Conservation (phyloP, 2,888 invertebrate species). For the Hirtodrosophila duncani region DNA sequence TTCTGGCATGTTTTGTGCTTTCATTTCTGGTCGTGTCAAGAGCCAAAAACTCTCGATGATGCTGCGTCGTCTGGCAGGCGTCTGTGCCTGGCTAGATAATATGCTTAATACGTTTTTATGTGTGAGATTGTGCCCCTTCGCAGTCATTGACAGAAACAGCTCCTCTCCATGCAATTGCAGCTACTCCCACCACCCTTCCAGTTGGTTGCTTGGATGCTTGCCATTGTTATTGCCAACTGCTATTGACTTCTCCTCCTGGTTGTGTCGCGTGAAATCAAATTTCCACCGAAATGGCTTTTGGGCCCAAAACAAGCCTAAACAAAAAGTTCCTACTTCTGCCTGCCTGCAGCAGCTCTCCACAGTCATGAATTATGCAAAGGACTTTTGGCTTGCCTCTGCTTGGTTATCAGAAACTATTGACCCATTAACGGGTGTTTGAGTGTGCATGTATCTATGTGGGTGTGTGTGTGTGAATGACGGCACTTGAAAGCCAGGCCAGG, state of each 20-base stretch:
- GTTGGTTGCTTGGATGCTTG: conserved; percentile 18
- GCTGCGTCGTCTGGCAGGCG: conserved; percentile 56
- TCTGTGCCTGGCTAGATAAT: conserved; percentile 62
- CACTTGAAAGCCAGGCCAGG: conserved; percentile 40
- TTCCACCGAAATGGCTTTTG: conserved; percentile 68
- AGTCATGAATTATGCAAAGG: conserved; percentile 67
- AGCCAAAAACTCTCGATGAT: conserved; percentile 49
- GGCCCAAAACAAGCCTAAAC: conserved; percentile 20
- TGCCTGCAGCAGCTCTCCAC: conserved; percentile 6
- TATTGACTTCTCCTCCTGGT: conserved; percentile 46
- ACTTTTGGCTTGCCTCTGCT: conserved; percentile 36
- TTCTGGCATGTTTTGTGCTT: conserved; percentile 29
- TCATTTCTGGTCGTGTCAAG: conserved; percentile 58
- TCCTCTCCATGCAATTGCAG: conserved; percentile 2
- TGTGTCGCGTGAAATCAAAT: conserved; percentile 67
- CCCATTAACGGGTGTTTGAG: conserved; percentile 63
- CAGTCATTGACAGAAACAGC: no score
- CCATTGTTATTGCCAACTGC: conserved; percentile 66
- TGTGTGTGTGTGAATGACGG: conserved; percentile 26
- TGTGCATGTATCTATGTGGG: conserved; percentile 12
- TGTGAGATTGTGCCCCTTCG: no score
- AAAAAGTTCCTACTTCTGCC: conserved; percentile 36
- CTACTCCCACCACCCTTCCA: conserved; percentile 6
- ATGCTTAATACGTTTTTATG: conserved; percentile 73
- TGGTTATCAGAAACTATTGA: conserved; percentile 62